Base-by-base conservation (phyloP, 2,888 invertebrate species). In the Gryllus longicercus region DNA sequence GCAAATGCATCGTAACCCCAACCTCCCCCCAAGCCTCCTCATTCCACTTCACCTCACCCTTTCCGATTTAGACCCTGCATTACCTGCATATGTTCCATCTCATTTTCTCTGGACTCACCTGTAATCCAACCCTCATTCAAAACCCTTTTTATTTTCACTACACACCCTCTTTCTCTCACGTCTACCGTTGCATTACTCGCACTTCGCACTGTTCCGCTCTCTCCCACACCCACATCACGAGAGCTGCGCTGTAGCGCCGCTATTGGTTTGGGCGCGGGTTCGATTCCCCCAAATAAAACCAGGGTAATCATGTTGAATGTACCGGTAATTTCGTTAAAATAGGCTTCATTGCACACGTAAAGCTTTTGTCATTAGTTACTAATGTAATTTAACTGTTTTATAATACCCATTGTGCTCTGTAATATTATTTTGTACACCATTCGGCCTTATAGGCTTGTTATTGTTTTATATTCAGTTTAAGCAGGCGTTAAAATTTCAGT, bases 321-420 rank as follows among this genome's bases (percentile, higher is more conserved):
- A 63, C 14, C 63, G 1, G 63, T 63, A 63, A 63, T 63, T 63
- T 63, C 63, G n/a, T 63, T 63, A 63, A 63, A 63, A 63, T 63
- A 63, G 63, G 63, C 16, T 63, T 63, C 63, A 63, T 63, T 63
- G 63, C 14, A 63, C 63, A 63, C 63, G n/a, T n/a, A 63, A 63
- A 63, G 63, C 63, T 63, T 63, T 63, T 63, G 63, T 38, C 38
- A 38, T 38, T 38, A 38, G 63, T n/a, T 63, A 63, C 63, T 63
- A 63, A 63, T 63, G 63, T 63, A 63, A 63, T 63, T 63, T n/a
- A 63, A 63, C 63, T 63, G 63, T 63, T 63, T 63, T 63, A 63
- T 63, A 63, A 63, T 63, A n/a, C 63, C 63, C 63, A 63, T 63
- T 63, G 63, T 18, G 63, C 63, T 63, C 11, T n/a, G n/a, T 63